phyloP scores from a whole-genome alignment of 2,113 vertebrate species.

The Silurus meridionalis region DNA sequence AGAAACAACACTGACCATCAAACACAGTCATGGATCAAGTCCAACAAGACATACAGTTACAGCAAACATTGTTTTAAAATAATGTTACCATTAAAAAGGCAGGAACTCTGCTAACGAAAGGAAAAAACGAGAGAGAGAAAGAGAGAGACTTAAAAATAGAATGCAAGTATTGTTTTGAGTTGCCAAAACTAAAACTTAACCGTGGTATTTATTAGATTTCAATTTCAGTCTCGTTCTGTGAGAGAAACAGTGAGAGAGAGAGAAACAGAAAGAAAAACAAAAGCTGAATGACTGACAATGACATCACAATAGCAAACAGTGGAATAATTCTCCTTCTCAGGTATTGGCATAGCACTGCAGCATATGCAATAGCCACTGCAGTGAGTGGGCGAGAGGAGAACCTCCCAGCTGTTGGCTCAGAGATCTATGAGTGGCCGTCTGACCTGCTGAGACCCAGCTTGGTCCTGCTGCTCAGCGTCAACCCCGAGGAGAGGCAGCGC shows the following conservation, averaged over 20 bases:
- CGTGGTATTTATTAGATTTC: background rate
- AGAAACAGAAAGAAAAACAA: background rate
- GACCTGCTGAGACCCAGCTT: slow-evolving; percentile 85
- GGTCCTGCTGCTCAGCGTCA: slow-evolving; percentile 83
- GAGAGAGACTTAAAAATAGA: too few species aligned
- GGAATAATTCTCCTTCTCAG: slow-evolving; percentile 63
- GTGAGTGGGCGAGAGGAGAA: slow-evolving; percentile 72
- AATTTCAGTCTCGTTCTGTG: background rate
- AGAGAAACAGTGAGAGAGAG: background rate
- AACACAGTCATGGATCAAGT: background rate
- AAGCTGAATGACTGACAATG: background rate
- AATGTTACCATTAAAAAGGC: background rate
- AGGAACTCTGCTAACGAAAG: background rate
- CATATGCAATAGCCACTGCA: slow-evolving; percentile 89
- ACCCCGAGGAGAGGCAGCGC: slow-evolving; percentile 75
- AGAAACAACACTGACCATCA: background rate
- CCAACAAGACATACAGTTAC: background rate
- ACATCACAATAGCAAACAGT: background rate
- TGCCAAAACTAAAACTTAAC: background rate
- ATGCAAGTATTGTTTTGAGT: slow-evolving; percentile 9
- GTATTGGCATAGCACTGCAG: slow-evolving; percentile 94
- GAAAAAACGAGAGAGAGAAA: background rate
- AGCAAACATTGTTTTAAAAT: too few species aligned
- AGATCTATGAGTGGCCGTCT: slow-evolving; percentile 83
- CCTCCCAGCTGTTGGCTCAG: slow-evolving; percentile 78